Conservation (phyloP, 2,888 invertebrate genomes). For the Epirrhoe tristata region DNA sequence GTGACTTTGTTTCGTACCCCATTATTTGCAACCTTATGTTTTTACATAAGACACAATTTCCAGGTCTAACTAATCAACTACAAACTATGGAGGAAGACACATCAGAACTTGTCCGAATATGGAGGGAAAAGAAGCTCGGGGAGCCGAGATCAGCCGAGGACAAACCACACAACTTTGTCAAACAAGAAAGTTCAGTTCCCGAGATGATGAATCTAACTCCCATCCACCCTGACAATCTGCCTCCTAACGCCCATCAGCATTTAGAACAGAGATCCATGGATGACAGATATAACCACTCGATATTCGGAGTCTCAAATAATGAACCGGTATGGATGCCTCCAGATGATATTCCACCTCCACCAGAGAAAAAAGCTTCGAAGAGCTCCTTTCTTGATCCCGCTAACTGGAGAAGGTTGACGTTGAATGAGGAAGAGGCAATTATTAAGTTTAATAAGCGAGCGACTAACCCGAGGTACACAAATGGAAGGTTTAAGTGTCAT, state of each 20-base stretch:
- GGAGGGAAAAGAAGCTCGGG: slow-evolving; percentile 33
- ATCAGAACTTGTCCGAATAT: slow-evolving; percentile 32
- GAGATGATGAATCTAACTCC: slow-evolving; percentile 34
- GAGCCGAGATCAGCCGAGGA: slow-evolving; percentile 22
- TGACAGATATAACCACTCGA: slow-evolving; percentile 35
- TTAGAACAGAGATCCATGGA: slow-evolving; percentile 25
- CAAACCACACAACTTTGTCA: slow-evolving; percentile 32
- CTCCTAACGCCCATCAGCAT: slow-evolving; percentile 27
- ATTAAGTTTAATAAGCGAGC: slow-evolving; percentile 61
- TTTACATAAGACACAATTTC: neutral
- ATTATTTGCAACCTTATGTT: neutral
- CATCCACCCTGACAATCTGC: slow-evolving; percentile 32
- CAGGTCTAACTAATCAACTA: neutral
- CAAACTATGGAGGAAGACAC: slow-evolving; percentile 31
- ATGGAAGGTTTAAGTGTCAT: slow-evolving; percentile 62
- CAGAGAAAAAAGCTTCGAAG: slow-evolving; percentile 34
- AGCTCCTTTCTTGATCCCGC: slow-evolving; percentile 51
- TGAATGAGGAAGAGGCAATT: slow-evolving; percentile 69
- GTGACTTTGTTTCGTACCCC: too few species aligned
- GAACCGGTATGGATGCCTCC: slow-evolving; percentile 41
- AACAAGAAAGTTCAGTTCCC: slow-evolving; percentile 28
- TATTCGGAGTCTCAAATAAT: slow-evolving; percentile 31
- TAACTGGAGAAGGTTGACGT: slow-evolving; percentile 64
- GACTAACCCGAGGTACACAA: slow-evolving; percentile 59
- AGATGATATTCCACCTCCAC: slow-evolving; percentile 30